These are phyloP conservation scores for Phalanger gymnotis DNA, from an alignment of 2,797 vertebrate genomes.

Conservation along the genomic window DNA sequence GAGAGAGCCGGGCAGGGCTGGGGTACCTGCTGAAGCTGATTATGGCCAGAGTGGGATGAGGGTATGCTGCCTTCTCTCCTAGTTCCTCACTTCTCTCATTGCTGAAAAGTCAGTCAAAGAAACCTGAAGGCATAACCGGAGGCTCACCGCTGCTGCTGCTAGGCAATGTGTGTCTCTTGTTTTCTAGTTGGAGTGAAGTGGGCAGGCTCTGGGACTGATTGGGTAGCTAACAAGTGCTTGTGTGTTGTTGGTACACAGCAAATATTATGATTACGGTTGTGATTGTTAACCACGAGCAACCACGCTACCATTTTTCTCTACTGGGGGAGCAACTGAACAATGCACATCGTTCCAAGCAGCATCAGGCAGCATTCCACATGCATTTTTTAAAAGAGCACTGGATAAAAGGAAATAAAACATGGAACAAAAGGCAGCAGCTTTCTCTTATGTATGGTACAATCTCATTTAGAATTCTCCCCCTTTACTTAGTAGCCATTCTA, in stretches of 20 bases:
- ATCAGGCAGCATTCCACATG: not conserved
- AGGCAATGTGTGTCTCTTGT: not conserved
- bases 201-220: not conserved
- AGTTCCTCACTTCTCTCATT: not conserved
- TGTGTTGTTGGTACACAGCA: not conserved
- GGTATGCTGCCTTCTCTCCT: fast-evolving
- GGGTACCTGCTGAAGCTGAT: conserved; percentile 25
- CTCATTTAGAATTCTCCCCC: not conserved
- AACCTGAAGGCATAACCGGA: not conserved
- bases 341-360: not conserved
- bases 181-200: not conserved
- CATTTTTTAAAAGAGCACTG: not conserved
- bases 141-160: not conserved
- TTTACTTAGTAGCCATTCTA: not conserved
- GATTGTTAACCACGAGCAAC: not conserved
- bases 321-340: not conserved
- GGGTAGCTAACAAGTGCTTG: not conserved
- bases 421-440: not conserved
- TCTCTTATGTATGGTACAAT: not conserved
- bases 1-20: not conserved
- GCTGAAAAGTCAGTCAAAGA: not conserved
- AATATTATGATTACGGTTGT: not conserved
- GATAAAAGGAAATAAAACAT: not conserved
- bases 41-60: not conserved
- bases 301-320: not conserved